A percentile compares a stretch with the other conserved stretches of the same genome.
Evolutionary conservation across 2,888 invertebrate species (phyloP).

Genomic region (Mayetiola destructor): DNA sequence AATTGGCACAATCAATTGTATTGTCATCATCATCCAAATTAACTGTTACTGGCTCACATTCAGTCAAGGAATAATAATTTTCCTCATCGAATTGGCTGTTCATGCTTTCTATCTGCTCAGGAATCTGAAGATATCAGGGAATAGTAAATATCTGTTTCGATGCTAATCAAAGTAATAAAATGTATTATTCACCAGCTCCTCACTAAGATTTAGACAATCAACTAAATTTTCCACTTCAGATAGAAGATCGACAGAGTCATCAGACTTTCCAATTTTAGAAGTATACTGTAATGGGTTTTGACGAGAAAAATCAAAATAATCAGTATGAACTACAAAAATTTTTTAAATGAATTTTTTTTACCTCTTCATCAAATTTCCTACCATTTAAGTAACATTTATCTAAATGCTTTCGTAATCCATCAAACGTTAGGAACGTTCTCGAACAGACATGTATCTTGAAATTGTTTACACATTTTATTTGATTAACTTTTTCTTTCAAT

Average conservation of each 20-base stretch:
- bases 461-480: background rate
- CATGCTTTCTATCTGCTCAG: background rate
- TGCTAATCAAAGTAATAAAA: background rate
- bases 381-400: background rate
- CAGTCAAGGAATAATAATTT: background rate
- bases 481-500: background rate
- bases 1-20: background rate
- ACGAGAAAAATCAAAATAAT: too few relatives aligned
- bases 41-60: background rate
- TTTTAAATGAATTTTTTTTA: background rate
- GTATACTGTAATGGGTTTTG: background rate
- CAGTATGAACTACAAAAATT: too few relatives aligned
- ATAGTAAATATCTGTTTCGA: background rate
- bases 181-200: background rate
- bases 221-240: background rate
- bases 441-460: background rate
- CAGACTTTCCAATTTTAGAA: background rate
- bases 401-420: background rate
- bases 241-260: background rate
- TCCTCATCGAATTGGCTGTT: background rate
- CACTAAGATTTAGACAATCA: background rate
- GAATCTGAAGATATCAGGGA: background rate
- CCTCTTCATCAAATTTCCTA: background rate
- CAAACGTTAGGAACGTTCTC: background rate
- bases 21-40: background rate